Base-by-base conservation (phyloP, 2,113 vertebrate genomes). In the Paralichthys olivaceus region DNA sequence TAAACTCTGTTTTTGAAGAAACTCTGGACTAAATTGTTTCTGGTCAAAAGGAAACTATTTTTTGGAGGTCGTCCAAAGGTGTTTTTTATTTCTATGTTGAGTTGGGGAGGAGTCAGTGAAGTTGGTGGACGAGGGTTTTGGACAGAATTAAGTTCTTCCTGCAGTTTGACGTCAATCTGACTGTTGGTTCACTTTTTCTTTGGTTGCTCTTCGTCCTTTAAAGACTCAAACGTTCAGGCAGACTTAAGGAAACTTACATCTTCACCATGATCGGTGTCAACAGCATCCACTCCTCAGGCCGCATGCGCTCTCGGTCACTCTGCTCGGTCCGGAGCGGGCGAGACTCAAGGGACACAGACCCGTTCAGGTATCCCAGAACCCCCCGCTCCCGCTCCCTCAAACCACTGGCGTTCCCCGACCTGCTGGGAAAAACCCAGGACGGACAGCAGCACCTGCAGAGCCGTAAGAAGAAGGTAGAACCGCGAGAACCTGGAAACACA, bases 331-430 rank as follows among this genome's bases (percentile, higher is more conserved):
- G 97, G 74, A 96, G 96, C 72, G 95, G 96, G 58, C 96, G 96
- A 68, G 96, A 96, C 84, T 95, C 96, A 61, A 91, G 96, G 64
- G 96, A 96, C 78, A 90, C 90, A 5, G 96, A 98, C 91, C 95
- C 96, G 32, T 96, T 97, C 81, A 94, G 96, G 89, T 97, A 97
- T 82, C 96, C 96, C 62, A 95, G 96, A 87, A 94, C 97, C 7
- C 97, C 96, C 13, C 96, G 97, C 49, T 97, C 97, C 13, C 96
- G 96, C 75, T 97, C 97, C 47, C 96, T 98, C 81, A 97, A 97
- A 84, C 96, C 96, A 1, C 94, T 96, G 90, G 96, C 96, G 43
- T 98, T 97, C 93, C 97, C 97, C 0, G 96, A 99, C 89, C 94
- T 97, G 85, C 96, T 98, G 88, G 97, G 97, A 0, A 94, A 93